Evolutionary conservation across 2,888 invertebrate species (phyloP), one percentile per base, ranked within the genome.

Genomic region (Amiota minor): DNA sequence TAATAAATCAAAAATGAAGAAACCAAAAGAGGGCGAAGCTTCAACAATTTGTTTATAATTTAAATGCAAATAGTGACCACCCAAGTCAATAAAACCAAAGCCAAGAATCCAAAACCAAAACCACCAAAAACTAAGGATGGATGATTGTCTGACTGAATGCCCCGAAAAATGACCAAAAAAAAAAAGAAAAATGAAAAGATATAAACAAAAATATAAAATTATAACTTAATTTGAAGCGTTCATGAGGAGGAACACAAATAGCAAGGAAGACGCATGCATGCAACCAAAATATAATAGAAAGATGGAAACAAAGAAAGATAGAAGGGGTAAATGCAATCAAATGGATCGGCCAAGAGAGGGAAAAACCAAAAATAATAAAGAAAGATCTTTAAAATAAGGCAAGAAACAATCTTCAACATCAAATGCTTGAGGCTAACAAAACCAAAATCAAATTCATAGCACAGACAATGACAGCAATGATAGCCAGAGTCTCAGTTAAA

Each of bases 1-100:
- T 35, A 35, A 35, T 35, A 35, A 35, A 35, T 35, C 35, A 35
- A 35, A 35, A 35, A 35, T 35, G 35, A 35, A 35, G 35, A 35
- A 35, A 35, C 53, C n/a, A 14, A 14, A 6, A 50, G 3, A 10
- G n/a, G 53, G n/a, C 14, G n/a, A 50, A 50, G 49, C 50, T 50
- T 67, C 12, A 49, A 67, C 67, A 81, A 83, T 85, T 83, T 83
- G 84, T 83, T 84, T 78, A 85, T 85, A 83, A 83, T 83, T 85
- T 83, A 85, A 85, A 83, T 83, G 83, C 85, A 83, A 83, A 83
- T 83, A 81, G 46, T 80, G 83, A 83, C 83, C 83, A 83, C 83
- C 83, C 83, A 78, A 53, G 67, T 16, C 67, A 68, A 65, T 65
- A 6, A 45, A 47, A n/a, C 46, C 46, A 64, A 46, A 46, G 3